phyloP scores from a whole-genome alignment of 2,797 vertebrate species.

The Mus spretus region DNA sequence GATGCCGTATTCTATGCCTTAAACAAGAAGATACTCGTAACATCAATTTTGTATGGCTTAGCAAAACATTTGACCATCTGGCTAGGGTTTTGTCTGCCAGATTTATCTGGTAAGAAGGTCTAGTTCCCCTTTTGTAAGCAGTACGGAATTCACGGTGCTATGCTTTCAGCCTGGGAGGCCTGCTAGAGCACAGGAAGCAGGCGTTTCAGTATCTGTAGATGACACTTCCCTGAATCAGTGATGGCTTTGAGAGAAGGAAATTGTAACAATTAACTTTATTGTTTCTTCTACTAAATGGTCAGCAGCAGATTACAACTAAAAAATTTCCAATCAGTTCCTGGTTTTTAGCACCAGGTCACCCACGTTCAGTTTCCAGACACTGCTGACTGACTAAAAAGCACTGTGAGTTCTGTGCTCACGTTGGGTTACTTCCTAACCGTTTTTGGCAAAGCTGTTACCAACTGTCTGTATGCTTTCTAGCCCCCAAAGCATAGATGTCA shows the following conservation, averaged over 20 bases:
- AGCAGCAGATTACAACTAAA: constrained; percentile 50
- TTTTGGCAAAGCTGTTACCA: constrained; percentile 16
- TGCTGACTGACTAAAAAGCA: not conserved
- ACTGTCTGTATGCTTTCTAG: constrained; percentile 26
- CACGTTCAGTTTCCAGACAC: not conserved
- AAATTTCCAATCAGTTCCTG: constrained; percentile 52
- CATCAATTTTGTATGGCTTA: not conserved
- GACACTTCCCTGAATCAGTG: constrained; percentile 4
- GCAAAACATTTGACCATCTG: not conserved
- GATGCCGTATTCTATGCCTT: constrained; percentile 24
- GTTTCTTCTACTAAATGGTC: constrained; percentile 47
- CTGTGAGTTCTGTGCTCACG: constrained; percentile 39
- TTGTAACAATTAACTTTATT: constrained; percentile 28
- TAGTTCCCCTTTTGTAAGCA: not conserved
- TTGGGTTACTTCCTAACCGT: not conserved
- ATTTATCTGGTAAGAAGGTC: constrained; percentile 44
- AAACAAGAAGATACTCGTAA: not conserved
- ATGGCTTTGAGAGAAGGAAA: constrained; percentile 42
- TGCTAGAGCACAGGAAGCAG: constrained; percentile 6
- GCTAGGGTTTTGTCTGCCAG: not conserved
- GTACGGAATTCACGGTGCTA: not conserved
- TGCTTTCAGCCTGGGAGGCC: not conserved
- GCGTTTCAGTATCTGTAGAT: constrained; percentile 15
- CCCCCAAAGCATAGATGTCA: not conserved
- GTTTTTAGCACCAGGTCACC: constrained; percentile 29